Conservation (phyloP, 2,888 invertebrate species). For the Smittia sp. region DNA sequence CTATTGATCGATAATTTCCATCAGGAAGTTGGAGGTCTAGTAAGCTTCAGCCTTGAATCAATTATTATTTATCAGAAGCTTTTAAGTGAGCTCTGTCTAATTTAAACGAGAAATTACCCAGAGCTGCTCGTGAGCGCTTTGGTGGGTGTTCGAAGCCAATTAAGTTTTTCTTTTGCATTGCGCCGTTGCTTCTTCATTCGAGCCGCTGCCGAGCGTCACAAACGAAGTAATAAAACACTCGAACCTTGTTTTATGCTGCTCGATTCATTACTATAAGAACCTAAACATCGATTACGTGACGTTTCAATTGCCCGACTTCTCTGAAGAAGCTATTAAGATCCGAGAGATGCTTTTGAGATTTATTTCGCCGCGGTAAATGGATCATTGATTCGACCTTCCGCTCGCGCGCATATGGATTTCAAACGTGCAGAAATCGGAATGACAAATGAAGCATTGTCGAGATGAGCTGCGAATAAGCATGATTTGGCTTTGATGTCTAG, state of each 20-base stretch:
- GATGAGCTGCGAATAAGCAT: slow-evolving; percentile 23
- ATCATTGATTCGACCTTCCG: background rate
- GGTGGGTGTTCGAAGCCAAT: too few species aligned
- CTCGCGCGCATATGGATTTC: background rate
- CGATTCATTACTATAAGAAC: background rate
- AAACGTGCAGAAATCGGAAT: slow-evolving; percentile 20
- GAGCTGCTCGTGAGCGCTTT: too few species aligned
- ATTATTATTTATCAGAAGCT: background rate
- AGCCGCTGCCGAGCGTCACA: too few species aligned
- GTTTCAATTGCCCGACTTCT: background rate
- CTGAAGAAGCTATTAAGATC: background rate
- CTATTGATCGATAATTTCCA: background rate
- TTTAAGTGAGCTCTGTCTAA: background rate
- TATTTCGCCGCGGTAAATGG: background rate
- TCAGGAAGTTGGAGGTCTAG: background rate
- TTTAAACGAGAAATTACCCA: too few species aligned
- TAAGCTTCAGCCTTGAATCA: background rate
- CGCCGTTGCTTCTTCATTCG: too few species aligned
- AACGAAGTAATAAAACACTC: too few species aligned
- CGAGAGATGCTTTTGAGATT: background rate
- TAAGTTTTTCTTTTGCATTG: too few species aligned
- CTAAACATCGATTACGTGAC: slow-evolving; percentile 18
- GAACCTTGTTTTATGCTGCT: too few species aligned
- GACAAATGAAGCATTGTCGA: slow-evolving; percentile 24
- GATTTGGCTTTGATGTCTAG: background rate